These are phyloP conservation scores for Coenonympha arcania DNA, from an alignment of 2,888 invertebrate genomes.

Conservation along the genomic window DNA sequence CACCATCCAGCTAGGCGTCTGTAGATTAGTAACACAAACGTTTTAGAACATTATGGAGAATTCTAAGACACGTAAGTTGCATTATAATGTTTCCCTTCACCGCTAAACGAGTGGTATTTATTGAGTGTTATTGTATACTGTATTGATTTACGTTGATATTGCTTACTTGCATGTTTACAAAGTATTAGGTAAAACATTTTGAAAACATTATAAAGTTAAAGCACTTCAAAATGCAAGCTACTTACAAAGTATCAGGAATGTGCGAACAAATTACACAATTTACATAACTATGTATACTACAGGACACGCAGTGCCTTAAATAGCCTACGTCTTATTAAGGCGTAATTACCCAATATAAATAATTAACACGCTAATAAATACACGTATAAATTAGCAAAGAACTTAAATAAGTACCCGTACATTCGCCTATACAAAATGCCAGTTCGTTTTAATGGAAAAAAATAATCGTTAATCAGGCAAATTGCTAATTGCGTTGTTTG, in stretches of 20 bases:
- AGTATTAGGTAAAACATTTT: too few species aligned
- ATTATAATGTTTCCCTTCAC: too few species aligned
- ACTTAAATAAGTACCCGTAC: background rate
- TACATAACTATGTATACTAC: background rate
- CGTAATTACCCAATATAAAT: slow-evolving; percentile 7
- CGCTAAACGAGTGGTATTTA: too few species aligned
- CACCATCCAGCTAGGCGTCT: too few species aligned
- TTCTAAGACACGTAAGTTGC: too few species aligned
- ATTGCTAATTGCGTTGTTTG: slow-evolving; percentile 44
- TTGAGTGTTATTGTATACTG: too few species aligned
- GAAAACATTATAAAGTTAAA: too few species aligned
- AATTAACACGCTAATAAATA: slow-evolving; percentile 3
- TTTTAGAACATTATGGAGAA: too few species aligned
- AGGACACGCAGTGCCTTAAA: background rate
- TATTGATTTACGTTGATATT: too few species aligned
- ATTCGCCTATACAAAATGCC: background rate
- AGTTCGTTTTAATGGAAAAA: slow-evolving; percentile 14
- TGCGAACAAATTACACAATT: background rate
- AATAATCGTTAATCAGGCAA: slow-evolving; percentile 36
- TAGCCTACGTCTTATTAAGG: background rate
- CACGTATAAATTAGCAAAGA: slow-evolving; percentile 11
- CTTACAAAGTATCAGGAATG: background rate
- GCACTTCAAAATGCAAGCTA: background rate
- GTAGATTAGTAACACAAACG: too few species aligned
- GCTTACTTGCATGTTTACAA: too few species aligned